Evolutionary conservation across 2,888 invertebrate species (phyloP), one percentile per base, ranked within the genome.

Genomic region (Athalia circularis): DNA sequence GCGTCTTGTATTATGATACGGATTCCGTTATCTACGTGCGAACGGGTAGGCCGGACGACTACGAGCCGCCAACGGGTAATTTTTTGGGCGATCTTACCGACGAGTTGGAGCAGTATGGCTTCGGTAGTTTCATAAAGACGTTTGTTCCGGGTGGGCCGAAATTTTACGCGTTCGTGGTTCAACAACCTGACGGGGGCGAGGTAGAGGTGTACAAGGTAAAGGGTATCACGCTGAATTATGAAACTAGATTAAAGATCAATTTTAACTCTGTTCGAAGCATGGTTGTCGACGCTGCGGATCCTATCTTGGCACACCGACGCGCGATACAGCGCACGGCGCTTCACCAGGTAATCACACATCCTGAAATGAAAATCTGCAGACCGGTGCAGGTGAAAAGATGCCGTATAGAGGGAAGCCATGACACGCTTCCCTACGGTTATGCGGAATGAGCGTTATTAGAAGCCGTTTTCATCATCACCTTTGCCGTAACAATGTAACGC

Each of bases 1-100:
- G 86, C 50, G 85, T 86, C 15, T 72, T 90, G 3, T 90, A 90
- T 80, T 87, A 80, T 75, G 89, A 90, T 65, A 90, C 89, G 0
- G 89, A 89, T 79, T 85, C 84, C 4, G 83, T 89, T 0, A 85
- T 90, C 57, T 89, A 83, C 77, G 78, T 82, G 9, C 68, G 11
- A 13, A 68, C 50, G 9, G 15, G 54, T 3, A 45, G 47, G 13
- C 8, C 3, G 48, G 67, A 6, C 29, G 80, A 80, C 13, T 82
- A 78, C 65, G 78, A 81, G 15, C 85, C 85, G 11, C 80, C 82
- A 9, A 79, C 0, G 88, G 87, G 68, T 7, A 5, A 70, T 45
- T 86, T 81, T 78, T 72, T 89, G 89, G 90, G 79, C 76, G 29
- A 29, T 29, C 29, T 29, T 29, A 29, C 29, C 29, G 29, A 29